Evolutionary conservation across 2,888 invertebrate species (phyloP).

Genomic region (Chymomyza amoena): DNA sequence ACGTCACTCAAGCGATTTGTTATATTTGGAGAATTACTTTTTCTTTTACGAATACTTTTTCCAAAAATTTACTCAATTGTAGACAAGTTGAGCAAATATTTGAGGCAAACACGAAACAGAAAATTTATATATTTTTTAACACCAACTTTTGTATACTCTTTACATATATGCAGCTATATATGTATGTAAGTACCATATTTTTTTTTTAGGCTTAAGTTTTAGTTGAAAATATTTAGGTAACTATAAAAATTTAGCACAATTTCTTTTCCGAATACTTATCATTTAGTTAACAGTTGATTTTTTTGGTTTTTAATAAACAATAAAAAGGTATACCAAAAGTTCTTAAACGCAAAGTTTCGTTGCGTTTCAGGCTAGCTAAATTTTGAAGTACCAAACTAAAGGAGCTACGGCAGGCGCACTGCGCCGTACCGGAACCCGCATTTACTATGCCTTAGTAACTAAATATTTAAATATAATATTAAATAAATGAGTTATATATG

Average conservation of each 20-base stretch:
- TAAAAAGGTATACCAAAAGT: constrained; percentile 58
- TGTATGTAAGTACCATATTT: constrained; percentile 1
- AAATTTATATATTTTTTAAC: not conserved
- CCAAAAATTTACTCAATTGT: constrained; percentile 49
- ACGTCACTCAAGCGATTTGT: constrained; percentile 70
- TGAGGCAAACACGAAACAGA: constrained; percentile 17
- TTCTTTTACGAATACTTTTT: too few species aligned
- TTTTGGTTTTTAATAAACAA: constrained; percentile 3
- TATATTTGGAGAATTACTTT: constrained; percentile 19
- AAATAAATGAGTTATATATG: constrained; percentile 53
- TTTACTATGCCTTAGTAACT: constrained; percentile 19
- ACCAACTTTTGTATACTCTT: constrained; percentile 1
- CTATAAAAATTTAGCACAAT: constrained; percentile 68
- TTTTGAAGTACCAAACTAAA: constrained; percentile 35
- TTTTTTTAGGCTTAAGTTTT: not conserved
- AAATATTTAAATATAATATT: constrained; percentile 54
- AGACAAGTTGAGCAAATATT: constrained; percentile 54
- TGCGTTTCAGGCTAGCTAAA: constrained; percentile 53
- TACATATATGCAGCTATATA: constrained; percentile 53
- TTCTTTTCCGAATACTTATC: constrained; percentile 34
- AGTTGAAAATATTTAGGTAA: constrained; percentile 47
- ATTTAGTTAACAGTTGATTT: not conserved
- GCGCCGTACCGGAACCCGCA: constrained; percentile 23
- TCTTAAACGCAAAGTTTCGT: constrained; percentile 40
- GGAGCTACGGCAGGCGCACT: constrained; percentile 31